Evolutionary conservation across 2,797 vertebrate species (phyloP), one percentile per base, ranked within the genome.

Genomic region (Mus spretus): DNA sequence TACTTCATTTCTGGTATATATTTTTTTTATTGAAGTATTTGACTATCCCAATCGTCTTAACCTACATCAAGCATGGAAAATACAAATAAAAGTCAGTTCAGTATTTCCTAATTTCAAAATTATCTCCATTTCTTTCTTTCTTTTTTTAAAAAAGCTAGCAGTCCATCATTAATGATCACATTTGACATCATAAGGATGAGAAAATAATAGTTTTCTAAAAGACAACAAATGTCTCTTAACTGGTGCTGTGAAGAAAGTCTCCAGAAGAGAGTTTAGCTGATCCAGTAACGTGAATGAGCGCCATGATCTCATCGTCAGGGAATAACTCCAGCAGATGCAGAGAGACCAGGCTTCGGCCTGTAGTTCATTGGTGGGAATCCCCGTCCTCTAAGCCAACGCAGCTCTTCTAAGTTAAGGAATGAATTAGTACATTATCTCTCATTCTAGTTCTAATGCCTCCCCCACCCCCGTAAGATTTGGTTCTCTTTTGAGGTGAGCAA

Each of bases 311-410:
- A 96, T 84, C 78, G 89, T 90, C 80, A 94, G 87, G 75, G 95
- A 92, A 70, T 95, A 97, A 90, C 96, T 91, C n/a, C 74, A 93
- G 92, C 96, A 98, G 94, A 97, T 94, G 81, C 93, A 91, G 89
- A 85, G 87, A 89, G 70, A 89, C 50, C n/a, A 61, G 91, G 94
- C 65, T 94, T 40, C 47, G 19, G 50, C 88, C 91, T 94, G 50
- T 28, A 88, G 74, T 93, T 95, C 65, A 90, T 82, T 93, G 96
- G 94, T 94, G 94, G 75, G n/a, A 81, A 79, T 96, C 34, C 91
- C 20, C 11, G 80, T 74, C 57, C 19, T 19, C 20, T 85, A 84
- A 81, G 13, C 15, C 13, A 7, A 82, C 22, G 78, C 63, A 61
- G 40, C 20, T 90, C 57, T 53, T 81, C 28, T 53, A 88, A 84